Base-by-base conservation (phyloP, 1,140 invertebrate genomes). In the Plectrocnemia conspersa region DNA sequence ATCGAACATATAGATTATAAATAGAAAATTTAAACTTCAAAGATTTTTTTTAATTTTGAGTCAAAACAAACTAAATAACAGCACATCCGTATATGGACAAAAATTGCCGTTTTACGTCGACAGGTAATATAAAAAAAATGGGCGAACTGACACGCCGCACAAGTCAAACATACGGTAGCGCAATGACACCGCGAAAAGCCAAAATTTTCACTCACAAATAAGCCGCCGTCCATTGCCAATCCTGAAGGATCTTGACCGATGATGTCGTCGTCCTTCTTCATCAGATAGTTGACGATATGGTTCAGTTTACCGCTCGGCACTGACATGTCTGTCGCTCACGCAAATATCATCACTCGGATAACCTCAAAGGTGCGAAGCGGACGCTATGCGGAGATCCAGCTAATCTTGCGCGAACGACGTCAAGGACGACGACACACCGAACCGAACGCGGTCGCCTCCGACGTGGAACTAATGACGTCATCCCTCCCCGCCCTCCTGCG, bases 381-480 rank as follows among this genome's bases (percentile, higher is more conserved):
- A 22, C 23, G 58, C 38, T 58, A 49, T 22, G 46, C 62, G 50
- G 50, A 54, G 24, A 44, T 55, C 38, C 33, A n/a, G 7, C n/a
- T 29, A n/a, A 29, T 7, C 7, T 7, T 29, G 27, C 7, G n/a
- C 27, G 27, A 7, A n/a, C 6, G 27, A n/a, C 6, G 27, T 7
- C 27, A 29, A 7, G 27, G 27, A 29, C 27, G 27, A 29, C 48
- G 63, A 64, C 18, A 35, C 11, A 15, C 16, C 64, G 50, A 57
- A 71, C 72, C 71, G 69, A 66, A 68, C 66, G 35, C 49, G 54
- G 64, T 64, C 65, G 66, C 69, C 70, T 74, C 71, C 72, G 72
- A 74, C 72, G 72, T 75, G 73, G 73, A 74, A 74, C 67, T 70
- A 70, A 68, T 74, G 73, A 74, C 73, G 72, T 75, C 72, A 75